Conservation (phyloP, 2,888 invertebrate species). For the Pachliopta kotzebuea region DNA sequence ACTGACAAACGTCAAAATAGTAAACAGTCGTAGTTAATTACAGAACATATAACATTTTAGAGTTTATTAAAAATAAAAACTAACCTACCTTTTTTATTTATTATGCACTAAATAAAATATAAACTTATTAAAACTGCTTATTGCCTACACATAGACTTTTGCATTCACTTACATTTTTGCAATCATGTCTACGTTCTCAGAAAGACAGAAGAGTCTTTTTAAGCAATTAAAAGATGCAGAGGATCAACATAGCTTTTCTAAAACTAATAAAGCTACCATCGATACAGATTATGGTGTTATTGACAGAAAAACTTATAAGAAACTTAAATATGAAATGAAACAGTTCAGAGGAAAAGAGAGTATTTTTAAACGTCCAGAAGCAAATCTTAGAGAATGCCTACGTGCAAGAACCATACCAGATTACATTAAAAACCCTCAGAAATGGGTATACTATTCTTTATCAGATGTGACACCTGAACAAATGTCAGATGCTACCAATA, state of each 20-base stretch:
- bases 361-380: slow-evolving; percentile 88
- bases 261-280: slow-evolving; percentile 51
- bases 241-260: slow-evolving; percentile 70
- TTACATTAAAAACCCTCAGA: slow-evolving; percentile 87
- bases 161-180: not conserved
- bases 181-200: slow-evolving; percentile 68
- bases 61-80: too few relatives aligned
- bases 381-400: slow-evolving; percentile 81
- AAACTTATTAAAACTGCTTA: not conserved
- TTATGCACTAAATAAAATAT: not conserved
- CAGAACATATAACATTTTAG: too few relatives aligned
- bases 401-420: slow-evolving; percentile 63
- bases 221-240: slow-evolving; percentile 84
- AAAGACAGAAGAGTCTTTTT: slow-evolving; percentile 86
- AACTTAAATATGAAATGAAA: slow-evolving; percentile 76
- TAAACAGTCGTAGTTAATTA: not conserved
- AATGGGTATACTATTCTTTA: slow-evolving; percentile 90
- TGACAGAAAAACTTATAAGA: slow-evolving; percentile 57
- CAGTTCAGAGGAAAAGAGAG: slow-evolving; percentile 87
- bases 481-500: slow-evolving; percentile 89
- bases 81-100: not conserved
- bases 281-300: slow-evolving; percentile 56
- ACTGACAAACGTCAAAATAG: not conserved
- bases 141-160: not conserved
- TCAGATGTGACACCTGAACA: slow-evolving; percentile 88